phyloP scores from a whole-genome alignment of 2,888 invertebrate species.

The Oscheius sp. region DNA sequence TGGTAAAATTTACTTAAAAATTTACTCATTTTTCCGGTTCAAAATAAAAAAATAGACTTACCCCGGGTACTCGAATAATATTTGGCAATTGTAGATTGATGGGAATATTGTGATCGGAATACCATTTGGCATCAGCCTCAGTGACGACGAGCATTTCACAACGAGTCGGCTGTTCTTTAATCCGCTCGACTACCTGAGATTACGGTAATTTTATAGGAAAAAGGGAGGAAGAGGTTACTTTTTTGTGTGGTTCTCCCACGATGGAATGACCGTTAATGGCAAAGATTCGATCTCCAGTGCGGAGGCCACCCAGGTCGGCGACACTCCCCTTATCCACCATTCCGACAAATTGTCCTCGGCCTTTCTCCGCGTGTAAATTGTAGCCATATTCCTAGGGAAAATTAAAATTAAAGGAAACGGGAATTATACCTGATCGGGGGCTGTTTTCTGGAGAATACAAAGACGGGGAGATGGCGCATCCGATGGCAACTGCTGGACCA shows the following conservation, averaged over 20 bases:
- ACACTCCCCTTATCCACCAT: slow-evolving; percentile 61
- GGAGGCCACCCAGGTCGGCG: slow-evolving; percentile 63
- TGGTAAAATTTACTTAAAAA: neutral
- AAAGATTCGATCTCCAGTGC: slow-evolving; percentile 68
- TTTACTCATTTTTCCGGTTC: too few species aligned
- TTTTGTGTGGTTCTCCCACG: slow-evolving; percentile 66
- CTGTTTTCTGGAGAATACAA: slow-evolving; percentile 62
- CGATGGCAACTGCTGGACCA: slow-evolving; percentile 50
- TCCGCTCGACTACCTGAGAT: slow-evolving; percentile 66
- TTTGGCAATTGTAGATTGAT: slow-evolving; percentile 59
- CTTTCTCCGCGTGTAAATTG: slow-evolving; percentile 71
- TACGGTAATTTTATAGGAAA: too few species aligned
- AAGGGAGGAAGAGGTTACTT: too few species aligned
- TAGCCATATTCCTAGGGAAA: slow-evolving; percentile 68
- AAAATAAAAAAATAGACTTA: too few species aligned
- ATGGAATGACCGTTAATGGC: slow-evolving; percentile 72
- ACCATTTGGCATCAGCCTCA: slow-evolving; percentile 82
- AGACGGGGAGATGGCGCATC: slow-evolving; percentile 68
- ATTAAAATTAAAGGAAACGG: neutral
- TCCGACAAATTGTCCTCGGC: slow-evolving; percentile 69
- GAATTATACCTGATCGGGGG: slow-evolving; percentile 21
- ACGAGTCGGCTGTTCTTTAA: slow-evolving; percentile 75
- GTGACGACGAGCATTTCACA: slow-evolving; percentile 89
- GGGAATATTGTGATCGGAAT: slow-evolving; percentile 72
- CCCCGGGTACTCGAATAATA: slow-evolving; percentile 39